These are phyloP conservation scores for Myanophis thanlyinensis DNA, from an alignment of 2,113 vertebrate species.

Conservation along the genomic window DNA sequence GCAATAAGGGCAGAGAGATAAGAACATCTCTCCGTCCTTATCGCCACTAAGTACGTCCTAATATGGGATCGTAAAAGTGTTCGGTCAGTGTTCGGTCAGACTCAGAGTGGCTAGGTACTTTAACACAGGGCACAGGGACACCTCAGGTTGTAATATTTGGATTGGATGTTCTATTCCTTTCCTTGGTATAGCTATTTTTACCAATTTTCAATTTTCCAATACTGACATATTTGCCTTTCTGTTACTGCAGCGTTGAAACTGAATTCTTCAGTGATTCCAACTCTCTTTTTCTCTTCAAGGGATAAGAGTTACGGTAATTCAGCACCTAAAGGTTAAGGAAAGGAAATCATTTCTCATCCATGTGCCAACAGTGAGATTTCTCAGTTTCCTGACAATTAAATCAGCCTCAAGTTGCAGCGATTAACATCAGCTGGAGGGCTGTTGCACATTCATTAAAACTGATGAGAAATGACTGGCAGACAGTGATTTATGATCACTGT, in stretches of 20 bases:
- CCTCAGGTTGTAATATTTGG: not conserved
- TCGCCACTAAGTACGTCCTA: too few species aligned
- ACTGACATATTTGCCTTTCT: not conserved
- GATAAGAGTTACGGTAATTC: not conserved
- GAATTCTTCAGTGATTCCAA: not conserved
- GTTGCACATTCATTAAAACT: not conserved
- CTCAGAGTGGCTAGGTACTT: too few species aligned
- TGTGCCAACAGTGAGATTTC: not conserved
- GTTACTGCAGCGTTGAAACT: not conserved
- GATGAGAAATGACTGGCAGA: not conserved
- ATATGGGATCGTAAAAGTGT: too few species aligned
- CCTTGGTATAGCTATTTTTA: not conserved
- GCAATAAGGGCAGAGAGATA: too few species aligned
- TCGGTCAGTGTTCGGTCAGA: too few species aligned
- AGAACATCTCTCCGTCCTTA: too few species aligned
- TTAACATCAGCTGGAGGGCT: constrained; percentile 9
- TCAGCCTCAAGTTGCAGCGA: not conserved
- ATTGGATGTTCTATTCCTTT: not conserved
- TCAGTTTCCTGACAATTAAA: constrained; percentile 19
- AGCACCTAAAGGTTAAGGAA: not conserved
- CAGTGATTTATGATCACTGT: not conserved
- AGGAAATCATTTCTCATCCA: not conserved
- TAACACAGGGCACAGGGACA: not conserved
- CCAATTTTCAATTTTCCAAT: not conserved
- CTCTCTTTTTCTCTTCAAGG: not conserved